These are phyloP conservation scores for Otus sunia DNA, from an alignment of 2,113 vertebrate species.

Conservation along the genomic window DNA sequence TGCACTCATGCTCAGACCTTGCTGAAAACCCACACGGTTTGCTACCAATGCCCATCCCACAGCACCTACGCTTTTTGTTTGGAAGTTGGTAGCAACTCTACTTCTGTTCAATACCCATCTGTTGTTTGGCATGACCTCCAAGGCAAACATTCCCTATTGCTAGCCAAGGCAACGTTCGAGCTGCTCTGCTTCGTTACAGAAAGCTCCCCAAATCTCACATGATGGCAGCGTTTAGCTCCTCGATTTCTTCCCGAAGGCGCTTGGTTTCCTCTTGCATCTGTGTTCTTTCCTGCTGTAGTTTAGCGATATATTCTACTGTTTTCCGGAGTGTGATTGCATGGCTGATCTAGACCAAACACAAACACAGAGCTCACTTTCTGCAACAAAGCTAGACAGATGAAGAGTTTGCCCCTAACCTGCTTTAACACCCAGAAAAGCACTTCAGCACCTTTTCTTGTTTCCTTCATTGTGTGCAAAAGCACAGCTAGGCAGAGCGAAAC, in stretches of 20 bases:
- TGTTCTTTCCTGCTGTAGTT: conserved; percentile 91
- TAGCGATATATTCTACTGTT: conserved; percentile 92
- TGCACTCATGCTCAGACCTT: neutral
- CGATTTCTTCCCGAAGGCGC: conserved; percentile 90
- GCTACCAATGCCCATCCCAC: neutral
- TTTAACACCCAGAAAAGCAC: neutral
- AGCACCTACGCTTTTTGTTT: neutral
- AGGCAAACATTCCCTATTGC: neutral
- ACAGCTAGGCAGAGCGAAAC: neutral
- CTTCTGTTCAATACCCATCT: neutral
- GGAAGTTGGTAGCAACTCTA: neutral
- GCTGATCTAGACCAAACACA: conserved; percentile 79
- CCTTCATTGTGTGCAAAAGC: neutral
- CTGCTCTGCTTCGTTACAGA: neutral
- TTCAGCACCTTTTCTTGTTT: neutral
- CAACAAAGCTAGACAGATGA: neutral
- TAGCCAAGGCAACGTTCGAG: neutral
- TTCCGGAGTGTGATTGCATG: conserved; percentile 91
- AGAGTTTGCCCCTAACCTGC: neutral
- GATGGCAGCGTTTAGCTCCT: conserved; percentile 90
- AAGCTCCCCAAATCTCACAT: conserved; percentile 72
- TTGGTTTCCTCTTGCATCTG: conserved; percentile 89
- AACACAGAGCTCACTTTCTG: conserved; percentile 2
- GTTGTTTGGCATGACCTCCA: neutral
- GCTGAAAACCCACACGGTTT: neutral